Evolutionary conservation across 2,113 vertebrate genomes (phyloP).

Genomic region (Cromileptes altivelis): DNA sequence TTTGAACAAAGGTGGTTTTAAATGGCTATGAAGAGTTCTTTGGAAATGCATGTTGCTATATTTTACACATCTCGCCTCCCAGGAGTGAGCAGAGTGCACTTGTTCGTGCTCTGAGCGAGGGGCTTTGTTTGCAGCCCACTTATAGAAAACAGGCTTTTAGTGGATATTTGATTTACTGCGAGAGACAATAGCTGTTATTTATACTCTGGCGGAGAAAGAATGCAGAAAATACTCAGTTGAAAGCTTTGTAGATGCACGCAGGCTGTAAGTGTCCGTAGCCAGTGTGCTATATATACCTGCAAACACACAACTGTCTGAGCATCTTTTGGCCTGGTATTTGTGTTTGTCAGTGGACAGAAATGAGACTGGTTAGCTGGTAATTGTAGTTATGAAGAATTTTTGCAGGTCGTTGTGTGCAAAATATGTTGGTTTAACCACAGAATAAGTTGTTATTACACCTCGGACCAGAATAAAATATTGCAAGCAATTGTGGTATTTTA

Average conservation of each 20-base stretch:
- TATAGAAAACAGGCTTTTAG: conserved; percentile 68
- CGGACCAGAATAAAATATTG: neutral
- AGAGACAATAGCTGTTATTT: conserved; percentile 73
- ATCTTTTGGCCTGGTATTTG: too few relatives aligned
- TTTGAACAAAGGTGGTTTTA: conserved; percentile 48
- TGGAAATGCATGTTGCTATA: conserved; percentile 45
- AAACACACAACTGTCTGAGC: too few relatives aligned
- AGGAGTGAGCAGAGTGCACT: conserved; percentile 72
- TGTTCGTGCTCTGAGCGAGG: conserved; percentile 38
- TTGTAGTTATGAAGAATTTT: neutral
- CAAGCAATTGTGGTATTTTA: neutral
- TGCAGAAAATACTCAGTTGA: conserved; percentile 37
- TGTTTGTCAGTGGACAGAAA: too few relatives aligned
- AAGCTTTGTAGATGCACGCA: conserved; percentile 53
- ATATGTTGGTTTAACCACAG: neutral
- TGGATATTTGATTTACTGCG: conserved; percentile 54
- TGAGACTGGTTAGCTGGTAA: neutral
- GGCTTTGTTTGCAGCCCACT: conserved; percentile 69
- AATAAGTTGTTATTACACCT: neutral
- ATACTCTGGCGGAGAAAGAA: conserved; percentile 37
- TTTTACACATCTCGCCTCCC: conserved; percentile 67
- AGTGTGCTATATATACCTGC: conserved; percentile 9
- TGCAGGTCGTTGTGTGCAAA: neutral
- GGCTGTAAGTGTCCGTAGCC: neutral
- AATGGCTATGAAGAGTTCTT: conserved; percentile 48